Base-by-base conservation (phyloP, 2,888 invertebrate genomes). In the Seira musarum region DNA sequence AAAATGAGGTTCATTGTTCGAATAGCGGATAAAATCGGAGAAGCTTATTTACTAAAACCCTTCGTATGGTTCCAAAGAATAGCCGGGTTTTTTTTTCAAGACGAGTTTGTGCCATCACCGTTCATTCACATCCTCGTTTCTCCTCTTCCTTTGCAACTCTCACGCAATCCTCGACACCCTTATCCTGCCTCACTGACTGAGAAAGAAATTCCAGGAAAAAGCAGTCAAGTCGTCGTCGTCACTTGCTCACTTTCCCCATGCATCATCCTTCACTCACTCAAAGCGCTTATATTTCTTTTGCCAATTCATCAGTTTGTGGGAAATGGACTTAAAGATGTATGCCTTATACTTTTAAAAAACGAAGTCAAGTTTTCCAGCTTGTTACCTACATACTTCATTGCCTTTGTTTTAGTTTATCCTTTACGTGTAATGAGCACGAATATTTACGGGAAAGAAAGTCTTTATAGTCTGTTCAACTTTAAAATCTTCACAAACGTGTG, bases 1-100 rank as follows among this genome's bases (percentile, higher is more conserved):
- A 79, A 79, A 79, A 79, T 79, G 66, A 78, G 61, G 69, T 72
- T 72, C 67, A 72, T 78, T 79, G 78, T 68, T 79, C 61, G 66
- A 24, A 72, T 19, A 63, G 46, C 63, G 19, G 67, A 63, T 68
- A 63, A 72, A 72, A 79, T 72, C 15, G 63, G 72, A 63, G 63
- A 79, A 68, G 72, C 71, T 71, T 67, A 66, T n/a, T 64, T 35
- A 40, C 70, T 17, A 70, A 30, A 71, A 70, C 65, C 70, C 77
- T n/a, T 70, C 68, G 57, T 22, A 68, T 19, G 63, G 24, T 60
- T 22, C 25, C 68, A n/a, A 8, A 2, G 30, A 30, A 30, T 30
- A 30, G 2, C 30, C 8, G 30, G 30, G 2, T 30, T 30, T 8
- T 5, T 30, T 2, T 30, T 30, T 30, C 30, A 30, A 30, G 30